Evolutionary conservation across 2,888 invertebrate species (phyloP), one percentile per base, ranked within the genome.

Genomic region (Magallana nippona): DNA sequence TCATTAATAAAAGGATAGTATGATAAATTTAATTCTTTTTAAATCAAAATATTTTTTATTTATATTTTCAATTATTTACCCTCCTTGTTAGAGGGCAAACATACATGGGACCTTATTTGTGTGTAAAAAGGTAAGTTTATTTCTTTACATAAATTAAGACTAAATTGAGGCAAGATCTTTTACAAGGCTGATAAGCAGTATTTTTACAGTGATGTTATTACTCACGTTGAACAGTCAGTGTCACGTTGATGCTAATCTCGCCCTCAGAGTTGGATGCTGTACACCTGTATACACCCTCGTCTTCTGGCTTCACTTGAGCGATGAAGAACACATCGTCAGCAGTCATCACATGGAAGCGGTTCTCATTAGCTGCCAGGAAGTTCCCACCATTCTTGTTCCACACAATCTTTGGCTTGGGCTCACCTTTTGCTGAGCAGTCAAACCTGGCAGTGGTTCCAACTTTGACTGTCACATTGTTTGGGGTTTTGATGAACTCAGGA

Each of bases 201-300:
- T n/a, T 1, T 60, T 60, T 60, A 17, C 19, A 8, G 5, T 10
- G 19, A 60, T 10, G n/a, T 60, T 0, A 58, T 17, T 13, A 90
- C 93, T 90, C 90, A 95, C 95, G 94, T 83, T 96, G 95, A 83
- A 98, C 97, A 88, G 96, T 96, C 55, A 98, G 95, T 22, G 97
- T 97, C 32, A 97, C 97, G 95, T 98, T 98, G 1, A 97, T 96
- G 89, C 96, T 96, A 62, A 98, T 96, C 82, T 96, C 96, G 0
- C 98, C 99, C 17, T 98, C 98, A 77, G 96, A 96, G 94, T 98
- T 99, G 91, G 96, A 96, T 0, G 98, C 99, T 10, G 97, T 98
- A 94, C 98, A 99, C 81, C 97, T 98, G 93, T 99, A 99, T 56
- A 97, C 95, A 0, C 99, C 99, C 95, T 97, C 97, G 93, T 99